These are phyloP conservation scores for Drosophila baimaii DNA, from an alignment of 1,140 invertebrate genomes.

Conservation along the genomic window DNA sequence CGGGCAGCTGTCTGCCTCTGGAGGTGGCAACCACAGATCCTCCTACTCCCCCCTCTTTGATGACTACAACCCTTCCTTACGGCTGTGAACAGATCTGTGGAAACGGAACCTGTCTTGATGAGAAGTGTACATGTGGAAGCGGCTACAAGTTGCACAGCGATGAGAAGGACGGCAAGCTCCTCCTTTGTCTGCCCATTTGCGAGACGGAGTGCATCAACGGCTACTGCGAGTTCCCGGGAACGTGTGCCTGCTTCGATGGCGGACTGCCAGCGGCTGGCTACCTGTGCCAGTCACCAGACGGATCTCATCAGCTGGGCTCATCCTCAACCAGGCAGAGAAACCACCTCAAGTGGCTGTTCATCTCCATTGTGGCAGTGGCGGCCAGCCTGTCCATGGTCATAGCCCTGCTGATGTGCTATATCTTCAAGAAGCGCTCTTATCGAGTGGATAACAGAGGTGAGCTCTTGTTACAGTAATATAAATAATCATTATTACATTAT, in stretches of 20 bases:
- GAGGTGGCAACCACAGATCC: neutral
- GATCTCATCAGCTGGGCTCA: neutral
- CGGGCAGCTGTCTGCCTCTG: neutral
- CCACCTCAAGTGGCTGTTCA: constrained; percentile 27
- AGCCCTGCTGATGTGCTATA: constrained; percentile 30
- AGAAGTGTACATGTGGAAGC: constrained; percentile 33
- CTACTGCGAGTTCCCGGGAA: constrained; percentile 44
- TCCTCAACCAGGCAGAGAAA: neutral
- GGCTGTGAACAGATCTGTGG: constrained; percentile 27
- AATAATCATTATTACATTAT: neutral
- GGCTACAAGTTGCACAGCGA: constrained; percentile 40
- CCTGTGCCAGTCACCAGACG: constrained; percentile 8
- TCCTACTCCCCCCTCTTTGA: neutral
- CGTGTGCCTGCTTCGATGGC: constrained; percentile 49
- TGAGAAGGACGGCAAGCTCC: neutral
- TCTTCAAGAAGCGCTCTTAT: constrained; percentile 37
- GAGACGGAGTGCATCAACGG: constrained; percentile 45
- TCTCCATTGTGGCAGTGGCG: constrained; percentile 15
- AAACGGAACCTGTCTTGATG: constrained; percentile 55
- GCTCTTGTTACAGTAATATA: neutral
- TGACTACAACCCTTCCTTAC: neutral
- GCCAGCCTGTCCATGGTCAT: constrained; percentile 38
- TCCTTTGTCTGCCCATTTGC: constrained; percentile 53
- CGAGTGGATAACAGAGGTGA: constrained; percentile 53
- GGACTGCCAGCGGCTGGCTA: constrained; percentile 12